phyloP scores from a whole-genome alignment of 1,140 invertebrate genomes.

The Acromyrmex heyeri region DNA sequence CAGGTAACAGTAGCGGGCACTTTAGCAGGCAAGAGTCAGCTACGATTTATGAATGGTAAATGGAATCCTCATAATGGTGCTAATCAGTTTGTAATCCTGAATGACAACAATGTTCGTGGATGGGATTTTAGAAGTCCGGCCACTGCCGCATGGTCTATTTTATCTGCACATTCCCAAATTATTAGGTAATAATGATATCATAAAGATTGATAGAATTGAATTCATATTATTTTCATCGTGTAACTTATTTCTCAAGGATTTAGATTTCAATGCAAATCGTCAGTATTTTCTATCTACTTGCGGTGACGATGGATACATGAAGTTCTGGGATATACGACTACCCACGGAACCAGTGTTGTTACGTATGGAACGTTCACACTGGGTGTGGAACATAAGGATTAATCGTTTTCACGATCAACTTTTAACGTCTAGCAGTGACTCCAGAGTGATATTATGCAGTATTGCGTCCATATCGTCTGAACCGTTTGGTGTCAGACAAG shows the following conservation, averaged over 20 bases:
- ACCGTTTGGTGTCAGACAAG: slow-evolving; percentile 87
- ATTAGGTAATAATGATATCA: slow-evolving; percentile 85
- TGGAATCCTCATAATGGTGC: slow-evolving; percentile 98
- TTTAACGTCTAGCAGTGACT: slow-evolving; percentile 98
- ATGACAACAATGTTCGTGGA: slow-evolving; percentile 94
- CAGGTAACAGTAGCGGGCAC: slow-evolving; percentile 84
- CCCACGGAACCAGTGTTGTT: slow-evolving; percentile 92
- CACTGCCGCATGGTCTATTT: slow-evolving; percentile 93
- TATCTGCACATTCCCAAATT: slow-evolving; percentile 95
- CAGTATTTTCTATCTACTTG: slow-evolving; percentile 97
- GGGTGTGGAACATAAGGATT: slow-evolving; percentile 98
- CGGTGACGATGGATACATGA: slow-evolving; percentile 97
- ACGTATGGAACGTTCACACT: slow-evolving; percentile 97
- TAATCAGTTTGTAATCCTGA: slow-evolving; percentile 93
- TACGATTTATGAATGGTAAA: slow-evolving; percentile 93
- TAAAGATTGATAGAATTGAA: neutral
- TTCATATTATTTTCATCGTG: slow-evolving; percentile 16
- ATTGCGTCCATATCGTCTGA: slow-evolving; percentile 96
- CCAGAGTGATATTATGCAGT: slow-evolving; percentile 95
- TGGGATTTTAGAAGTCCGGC: slow-evolving; percentile 93
- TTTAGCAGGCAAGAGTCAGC: slow-evolving; percentile 90
- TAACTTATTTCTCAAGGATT: slow-evolving; percentile 88
- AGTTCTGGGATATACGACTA: slow-evolving; percentile 98
- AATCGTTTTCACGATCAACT: slow-evolving; percentile 99
- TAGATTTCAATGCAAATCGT: slow-evolving; percentile 99